Percentiles rank a stretch among this genome's conserved stretches.
Evolutionary conservation across 2,888 invertebrate species (phyloP).

Genomic region (Drosophila acutilabella): DNA sequence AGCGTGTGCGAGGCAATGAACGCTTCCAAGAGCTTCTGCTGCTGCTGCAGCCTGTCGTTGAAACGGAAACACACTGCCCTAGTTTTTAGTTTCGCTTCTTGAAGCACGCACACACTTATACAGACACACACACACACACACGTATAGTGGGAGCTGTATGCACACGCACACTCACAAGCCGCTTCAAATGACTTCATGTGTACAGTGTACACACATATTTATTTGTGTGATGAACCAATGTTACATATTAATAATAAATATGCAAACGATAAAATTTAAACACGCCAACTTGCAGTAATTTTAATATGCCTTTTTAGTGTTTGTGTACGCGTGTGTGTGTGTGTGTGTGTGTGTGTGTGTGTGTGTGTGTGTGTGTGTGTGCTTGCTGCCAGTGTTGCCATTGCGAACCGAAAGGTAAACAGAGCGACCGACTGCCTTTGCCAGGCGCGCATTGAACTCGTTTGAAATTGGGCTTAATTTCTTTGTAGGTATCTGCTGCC

Average conservation of each 20-base stretch:
- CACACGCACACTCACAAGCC: slow-evolving; percentile 32
- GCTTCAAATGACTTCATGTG: slow-evolving; percentile 27
- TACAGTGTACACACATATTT: neutral
- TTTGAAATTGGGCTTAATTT: slow-evolving; percentile 57
- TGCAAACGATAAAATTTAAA: slow-evolving; percentile 46
- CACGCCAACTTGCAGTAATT: slow-evolving; percentile 50
- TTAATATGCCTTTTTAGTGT: neutral
- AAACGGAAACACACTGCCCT: slow-evolving; percentile 84
- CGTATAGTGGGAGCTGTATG: neutral
- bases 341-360: neutral
- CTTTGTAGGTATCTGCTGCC: slow-evolving; percentile 73
- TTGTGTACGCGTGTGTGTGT: too few relatives aligned
- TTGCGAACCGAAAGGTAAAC: slow-evolving; percentile 64
- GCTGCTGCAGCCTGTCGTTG: slow-evolving; percentile 61
- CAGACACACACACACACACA: slow-evolving; percentile 6
- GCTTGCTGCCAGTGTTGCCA: slow-evolving; percentile 40
- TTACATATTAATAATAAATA: slow-evolving; percentile 51
- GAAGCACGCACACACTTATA: slow-evolving; percentile 41
- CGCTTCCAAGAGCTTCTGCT: slow-evolving; percentile 55
- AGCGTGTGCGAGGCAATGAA: slow-evolving; percentile 64
- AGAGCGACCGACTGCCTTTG: slow-evolving; percentile 33
- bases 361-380: neutral
- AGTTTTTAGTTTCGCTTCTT: slow-evolving; percentile 75
- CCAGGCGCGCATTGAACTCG: slow-evolving; percentile 73
- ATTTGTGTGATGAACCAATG: slow-evolving; percentile 1